Evolutionary conservation across 1,140 invertebrate genomes (phyloP), one percentile per base, ranked within the genome.

Genomic region (Sipha flava): DNA sequence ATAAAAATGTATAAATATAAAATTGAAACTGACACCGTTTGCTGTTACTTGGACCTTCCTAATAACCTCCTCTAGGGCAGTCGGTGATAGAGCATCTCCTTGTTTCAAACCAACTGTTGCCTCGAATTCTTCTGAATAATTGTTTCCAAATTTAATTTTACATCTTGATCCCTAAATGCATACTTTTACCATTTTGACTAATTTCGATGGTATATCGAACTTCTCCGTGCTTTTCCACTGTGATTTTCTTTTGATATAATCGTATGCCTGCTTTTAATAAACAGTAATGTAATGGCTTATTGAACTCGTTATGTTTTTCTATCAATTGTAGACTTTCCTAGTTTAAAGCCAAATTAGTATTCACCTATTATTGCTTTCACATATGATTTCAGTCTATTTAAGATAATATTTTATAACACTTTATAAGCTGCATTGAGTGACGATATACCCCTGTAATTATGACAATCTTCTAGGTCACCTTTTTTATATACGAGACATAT

Each of bases 151-250:
- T 23, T 57, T 57, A 23, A 57, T 57, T 21, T 57, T 57, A 57
- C 21, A 57, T 23, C 21, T 23, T 57, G 54, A 57, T 57, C 54
- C 21, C 12, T 57, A 12, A 23, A 57, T 57, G 54, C 54, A 57
- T 49, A 14, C 14, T 49, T 3, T 49, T 14, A 14, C 47, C 4
- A 49, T 57, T 57, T n/a, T 68, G 31, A 68, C 5, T 68, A 68
- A 40, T 68, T 34, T 68, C 31, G 29, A 68, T 37, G 29, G 64
- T 40, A 34, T 34, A 40, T 26, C 23, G 34, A 34, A 64, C 23
- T 26, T 64, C 31, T 9, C 23, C 34, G 31, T 34, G 79, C 43
- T 47, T 70, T 57, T 81, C 68, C 68, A 80, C 68, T 62, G 72
- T 34, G 54, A 77, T 77, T 59, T 68, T 80, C 79, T 54, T 43